phyloP scores from a whole-genome alignment of 1,140 invertebrate species.

The Drosophila equinoxialis region DNA sequence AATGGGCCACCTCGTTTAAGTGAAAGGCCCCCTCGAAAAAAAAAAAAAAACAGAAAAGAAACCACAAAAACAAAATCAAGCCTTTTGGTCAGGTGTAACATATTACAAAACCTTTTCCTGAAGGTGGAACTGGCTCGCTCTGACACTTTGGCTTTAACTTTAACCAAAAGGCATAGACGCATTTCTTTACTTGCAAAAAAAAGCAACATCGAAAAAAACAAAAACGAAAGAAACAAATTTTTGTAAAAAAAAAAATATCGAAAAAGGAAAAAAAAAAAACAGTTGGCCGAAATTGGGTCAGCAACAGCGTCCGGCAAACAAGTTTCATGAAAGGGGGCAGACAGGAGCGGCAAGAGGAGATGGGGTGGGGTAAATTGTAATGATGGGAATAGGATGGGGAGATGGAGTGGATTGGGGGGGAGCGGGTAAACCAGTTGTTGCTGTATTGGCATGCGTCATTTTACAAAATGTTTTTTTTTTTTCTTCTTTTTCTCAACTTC shows the following conservation, averaged over 20 bases:
- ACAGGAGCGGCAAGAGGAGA: neutral
- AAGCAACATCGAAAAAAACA: conserved; percentile 12
- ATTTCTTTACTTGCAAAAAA: conserved; percentile 51
- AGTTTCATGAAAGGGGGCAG: conserved; percentile 45
- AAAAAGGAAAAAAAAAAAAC: conserved; percentile 53
- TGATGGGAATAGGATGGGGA: neutral
- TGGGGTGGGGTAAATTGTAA: neutral
- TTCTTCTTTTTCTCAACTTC: neutral
- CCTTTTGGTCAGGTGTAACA: conserved; percentile 14
- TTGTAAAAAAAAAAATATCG: conserved; percentile 62
- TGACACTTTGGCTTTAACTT: conserved; percentile 12
- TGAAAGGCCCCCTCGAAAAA: conserved; percentile 59
- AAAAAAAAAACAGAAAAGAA: neutral
- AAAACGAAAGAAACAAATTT: conserved; percentile 20
- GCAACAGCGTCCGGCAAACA: conserved; percentile 56
- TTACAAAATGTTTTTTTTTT: neutral
- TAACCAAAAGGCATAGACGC: conserved; percentile 21
- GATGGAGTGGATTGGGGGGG: neutral
- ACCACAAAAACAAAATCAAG: conserved; percentile 6
- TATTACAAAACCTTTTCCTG: conserved; percentile 39
- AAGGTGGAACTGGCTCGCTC: conserved; percentile 9
- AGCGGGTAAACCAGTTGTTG: conserved; percentile 14
- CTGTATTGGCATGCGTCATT: conserved; percentile 13
- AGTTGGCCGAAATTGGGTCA: conserved; percentile 75
- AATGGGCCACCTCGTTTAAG: conserved; percentile 27